Evolutionary conservation across 2,113 vertebrate species (phyloP).

Genomic region (Uria lomvia): DNA sequence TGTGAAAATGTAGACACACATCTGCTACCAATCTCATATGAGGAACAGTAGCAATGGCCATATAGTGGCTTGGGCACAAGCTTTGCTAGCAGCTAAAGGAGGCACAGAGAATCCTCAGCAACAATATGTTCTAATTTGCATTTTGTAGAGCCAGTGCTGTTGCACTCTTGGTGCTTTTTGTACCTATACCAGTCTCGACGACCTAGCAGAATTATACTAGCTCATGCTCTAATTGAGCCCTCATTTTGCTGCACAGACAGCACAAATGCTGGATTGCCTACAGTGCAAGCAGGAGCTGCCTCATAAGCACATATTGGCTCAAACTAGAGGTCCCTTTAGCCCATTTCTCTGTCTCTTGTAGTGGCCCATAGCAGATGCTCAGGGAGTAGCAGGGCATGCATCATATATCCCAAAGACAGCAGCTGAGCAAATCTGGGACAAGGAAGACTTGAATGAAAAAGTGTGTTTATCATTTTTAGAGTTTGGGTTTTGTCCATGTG

Average conservation of each 20-base stretch:
- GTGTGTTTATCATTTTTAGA: not conserved
- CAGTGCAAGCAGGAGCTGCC: not conserved
- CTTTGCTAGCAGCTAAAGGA: not conserved
- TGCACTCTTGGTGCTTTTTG: not conserved
- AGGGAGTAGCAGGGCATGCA: slow-evolving; percentile 6
- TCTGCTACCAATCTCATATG: rapidly evolving
- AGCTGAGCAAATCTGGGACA: slow-evolving; percentile 30
- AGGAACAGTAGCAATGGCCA: not conserved
- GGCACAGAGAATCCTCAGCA: not conserved
- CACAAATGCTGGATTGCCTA: not conserved
- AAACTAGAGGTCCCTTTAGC: not conserved
- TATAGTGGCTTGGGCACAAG: not conserved
- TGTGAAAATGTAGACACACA: not conserved
- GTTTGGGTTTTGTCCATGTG: not conserved
- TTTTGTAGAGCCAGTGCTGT: not conserved
- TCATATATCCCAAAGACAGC: slow-evolving; percentile 14
- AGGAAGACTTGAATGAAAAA: not conserved
- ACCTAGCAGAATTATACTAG: not conserved
- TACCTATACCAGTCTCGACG: not conserved
- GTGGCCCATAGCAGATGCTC: slow-evolving; percentile 20
- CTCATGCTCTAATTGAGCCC: not conserved
- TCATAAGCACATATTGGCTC: not conserved
- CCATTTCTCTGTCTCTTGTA: not conserved
- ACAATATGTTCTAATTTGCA: not conserved
- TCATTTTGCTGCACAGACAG: not conserved